Evolutionary conservation across 2,113 vertebrate genomes (phyloP).

Genomic region (Candoia aspera): DNA sequence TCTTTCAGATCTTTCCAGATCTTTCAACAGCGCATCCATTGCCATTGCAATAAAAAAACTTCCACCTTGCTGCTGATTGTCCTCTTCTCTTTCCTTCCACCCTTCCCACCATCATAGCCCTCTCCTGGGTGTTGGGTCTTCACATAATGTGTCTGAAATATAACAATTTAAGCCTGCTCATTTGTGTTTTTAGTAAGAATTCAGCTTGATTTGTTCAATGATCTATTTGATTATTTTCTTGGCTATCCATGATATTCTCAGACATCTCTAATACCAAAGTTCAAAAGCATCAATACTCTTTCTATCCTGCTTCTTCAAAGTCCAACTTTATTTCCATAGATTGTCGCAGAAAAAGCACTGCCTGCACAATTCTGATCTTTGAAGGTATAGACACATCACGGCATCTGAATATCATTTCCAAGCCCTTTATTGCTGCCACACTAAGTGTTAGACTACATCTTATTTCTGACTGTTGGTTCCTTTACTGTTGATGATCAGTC

Average conservation of each 20-base stretch:
- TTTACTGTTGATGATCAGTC: no score
- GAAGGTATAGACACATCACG: no score
- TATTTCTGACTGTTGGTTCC: no score
- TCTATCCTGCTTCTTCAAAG: no score
- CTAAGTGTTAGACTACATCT: no score
- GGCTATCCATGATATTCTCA: neutral
- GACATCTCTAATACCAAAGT: neutral
- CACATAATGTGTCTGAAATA: neutral
- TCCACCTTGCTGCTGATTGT: neutral
- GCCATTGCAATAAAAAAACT: neutral
- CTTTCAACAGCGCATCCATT: neutral
- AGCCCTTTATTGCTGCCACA: no score
- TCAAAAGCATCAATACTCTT: neutral
- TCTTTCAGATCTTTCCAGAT: neutral
- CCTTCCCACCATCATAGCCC: neutral
- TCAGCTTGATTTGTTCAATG: neutral
- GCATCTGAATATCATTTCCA: no score
- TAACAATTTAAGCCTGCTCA: no score
- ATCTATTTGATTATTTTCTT: neutral
- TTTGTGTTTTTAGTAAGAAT: neutral
- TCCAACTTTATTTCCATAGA: no score
- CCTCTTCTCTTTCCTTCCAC: neutral
- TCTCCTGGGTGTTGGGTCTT: neutral
- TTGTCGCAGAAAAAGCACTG: no score
- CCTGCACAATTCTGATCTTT: no score